Evolutionary conservation across 2,113 vertebrate species (phyloP), one percentile per base, ranked within the genome.

Genomic region (Notarius lentiginosus): DNA sequence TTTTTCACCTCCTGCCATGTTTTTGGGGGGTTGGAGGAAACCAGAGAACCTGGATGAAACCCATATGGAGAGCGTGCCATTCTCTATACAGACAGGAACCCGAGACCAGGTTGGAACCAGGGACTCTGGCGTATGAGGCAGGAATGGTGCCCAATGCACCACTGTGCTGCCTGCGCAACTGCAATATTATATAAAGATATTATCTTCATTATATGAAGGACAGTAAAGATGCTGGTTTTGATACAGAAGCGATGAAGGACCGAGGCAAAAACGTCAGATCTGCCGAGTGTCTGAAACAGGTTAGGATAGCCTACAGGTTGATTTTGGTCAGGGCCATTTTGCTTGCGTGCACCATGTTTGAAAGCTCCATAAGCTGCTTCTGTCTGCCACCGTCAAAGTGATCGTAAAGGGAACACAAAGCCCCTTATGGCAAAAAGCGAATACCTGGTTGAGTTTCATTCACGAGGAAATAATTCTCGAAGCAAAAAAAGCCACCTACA

Each of bases 371-470:
- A 30, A 61, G 58, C 56, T 79, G 53, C 77, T 58, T 79, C n/a
- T 34, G 15, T 79, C 53, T 58, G 76, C 53, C n/a, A 30, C 30
- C 11, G 75, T 24, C 53, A 60, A 51, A 56, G 75, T 58, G 49
- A 56, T 80, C 51, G 49, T 80, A 80, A 80, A 79, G 76, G 61
- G 60, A 86, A 61, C 17, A 20, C 63, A 79, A 79, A 68, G 55
- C 66, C 49, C n/a, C 27, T 76, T 49, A 84, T 63, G 41, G 47
- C 70, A 76, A 86, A 79, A 79, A 80, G 27, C 20, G 41, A 79
- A 79, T 79, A 86, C 6, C 61, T 41, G 27, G 27, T 20, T 75
- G 41, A 27, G 58, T 22, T 66, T 51, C 75, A 66, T 79, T 80
- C 84, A 80, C 70, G 63, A 80, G 65, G 51, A 79, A 79, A 86